These are phyloP conservation scores for Troglohyphantes excavatus DNA, from an alignment of 2,888 invertebrate genomes.

Conservation along the genomic window DNA sequence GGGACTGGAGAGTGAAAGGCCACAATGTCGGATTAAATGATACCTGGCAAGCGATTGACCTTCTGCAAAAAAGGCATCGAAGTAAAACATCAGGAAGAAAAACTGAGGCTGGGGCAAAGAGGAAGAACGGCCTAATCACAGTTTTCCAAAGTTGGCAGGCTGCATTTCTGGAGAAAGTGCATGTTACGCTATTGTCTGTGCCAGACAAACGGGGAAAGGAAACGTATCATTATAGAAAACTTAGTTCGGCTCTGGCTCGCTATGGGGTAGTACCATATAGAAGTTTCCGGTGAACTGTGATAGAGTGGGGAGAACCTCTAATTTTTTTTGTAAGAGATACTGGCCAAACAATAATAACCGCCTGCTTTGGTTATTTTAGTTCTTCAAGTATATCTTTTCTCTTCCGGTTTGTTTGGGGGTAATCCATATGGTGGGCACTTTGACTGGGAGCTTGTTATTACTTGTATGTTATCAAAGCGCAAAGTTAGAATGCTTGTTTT, in stretches of 20 bases:
- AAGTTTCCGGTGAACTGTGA: constrained; percentile 60
- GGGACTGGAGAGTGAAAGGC: constrained; percentile 38
- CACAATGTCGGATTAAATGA: constrained; percentile 72
- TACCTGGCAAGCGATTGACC: constrained; percentile 75
- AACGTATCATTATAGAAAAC: constrained; percentile 63
- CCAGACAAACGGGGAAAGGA: constrained; percentile 46
- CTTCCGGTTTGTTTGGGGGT: constrained; percentile 69
- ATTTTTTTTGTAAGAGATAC: constrained; percentile 11
- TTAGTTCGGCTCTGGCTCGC: constrained; percentile 22
- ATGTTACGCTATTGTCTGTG: constrained; percentile 65
- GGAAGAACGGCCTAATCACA: constrained; percentile 60
- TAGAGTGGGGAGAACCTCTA: neutral
- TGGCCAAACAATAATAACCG: constrained; percentile 52
- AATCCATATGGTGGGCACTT: no score
- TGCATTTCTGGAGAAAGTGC: constrained; percentile 39
- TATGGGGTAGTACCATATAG: constrained; percentile 35
- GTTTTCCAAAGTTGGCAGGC: constrained; percentile 49
- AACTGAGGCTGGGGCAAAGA: constrained; percentile 48
- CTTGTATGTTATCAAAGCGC: no score
- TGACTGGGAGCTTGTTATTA: no score
- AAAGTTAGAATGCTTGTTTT: no score
- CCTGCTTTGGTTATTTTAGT: constrained; percentile 32
- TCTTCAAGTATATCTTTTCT: constrained; percentile 16
- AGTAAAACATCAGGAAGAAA: constrained; percentile 37
- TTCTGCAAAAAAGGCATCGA: constrained; percentile 43